Evolutionary conservation across 1,140 invertebrate species (phyloP).

Genomic region (Ceratosolen fusciceps): DNA sequence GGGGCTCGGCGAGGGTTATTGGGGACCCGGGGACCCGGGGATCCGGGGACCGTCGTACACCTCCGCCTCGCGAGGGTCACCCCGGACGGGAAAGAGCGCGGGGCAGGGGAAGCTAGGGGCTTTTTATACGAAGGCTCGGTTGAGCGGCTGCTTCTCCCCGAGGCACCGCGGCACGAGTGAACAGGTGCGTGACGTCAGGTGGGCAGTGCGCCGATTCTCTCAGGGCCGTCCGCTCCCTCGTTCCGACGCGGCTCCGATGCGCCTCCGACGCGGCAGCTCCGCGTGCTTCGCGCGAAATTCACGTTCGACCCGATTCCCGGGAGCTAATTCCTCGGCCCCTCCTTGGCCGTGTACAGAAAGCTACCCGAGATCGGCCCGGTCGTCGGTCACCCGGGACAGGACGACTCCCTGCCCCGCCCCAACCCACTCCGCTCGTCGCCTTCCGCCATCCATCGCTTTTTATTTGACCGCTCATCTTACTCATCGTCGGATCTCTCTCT

Average conservation of each 20-base stretch:
- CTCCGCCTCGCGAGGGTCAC: too few species aligned
- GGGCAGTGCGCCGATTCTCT: conserved; percentile 63
- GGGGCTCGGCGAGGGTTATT: too few species aligned
- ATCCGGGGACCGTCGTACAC: too few species aligned
- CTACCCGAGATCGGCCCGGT: too few species aligned
- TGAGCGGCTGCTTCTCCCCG: conserved; percentile 57
- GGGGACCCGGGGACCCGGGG: too few species aligned
- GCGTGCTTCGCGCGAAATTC: conserved; percentile 57
- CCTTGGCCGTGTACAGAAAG: too few species aligned
- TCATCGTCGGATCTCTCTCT: conserved; percentile 3
- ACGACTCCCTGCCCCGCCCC: not conserved
- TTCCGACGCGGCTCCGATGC: conserved; percentile 26
- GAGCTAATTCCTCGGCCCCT: not conserved
- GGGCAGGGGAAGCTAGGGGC: conserved; percentile 57
- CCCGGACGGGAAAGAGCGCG: conserved; percentile 8
- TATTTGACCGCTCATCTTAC: not conserved
- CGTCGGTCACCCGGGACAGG: too few species aligned
- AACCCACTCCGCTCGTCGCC: not conserved
- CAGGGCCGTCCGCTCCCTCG: conserved; percentile 62
- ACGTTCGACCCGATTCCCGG: conserved; percentile 23
- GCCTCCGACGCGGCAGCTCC: conserved; percentile 29
- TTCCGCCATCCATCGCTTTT: conserved; percentile 3
- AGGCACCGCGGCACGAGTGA: conserved; percentile 53
- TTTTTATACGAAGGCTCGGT: conserved; percentile 58
- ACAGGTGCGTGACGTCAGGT: conserved; percentile 72